Conservation (phyloP, 2,113 vertebrate genomes). For the Ammodramus savannarum region DNA sequence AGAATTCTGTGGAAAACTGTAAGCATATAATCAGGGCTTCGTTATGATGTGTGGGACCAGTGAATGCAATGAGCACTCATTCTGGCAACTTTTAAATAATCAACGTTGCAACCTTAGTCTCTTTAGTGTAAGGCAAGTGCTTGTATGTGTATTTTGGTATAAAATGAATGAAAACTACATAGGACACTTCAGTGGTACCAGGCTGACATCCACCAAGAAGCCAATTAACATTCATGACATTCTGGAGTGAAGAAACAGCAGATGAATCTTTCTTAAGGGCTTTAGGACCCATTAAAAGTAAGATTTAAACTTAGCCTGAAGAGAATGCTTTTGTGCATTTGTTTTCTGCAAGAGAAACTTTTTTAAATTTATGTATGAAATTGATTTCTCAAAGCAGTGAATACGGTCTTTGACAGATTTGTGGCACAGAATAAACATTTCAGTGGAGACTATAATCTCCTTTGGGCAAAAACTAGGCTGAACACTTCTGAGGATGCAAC, state of each 20-base stretch:
- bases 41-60: background rate
- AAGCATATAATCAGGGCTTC: background rate
- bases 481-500: background rate
- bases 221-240: background rate
- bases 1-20: background rate
- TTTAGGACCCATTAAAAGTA: background rate
- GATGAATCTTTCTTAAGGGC: background rate
- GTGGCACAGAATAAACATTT: background rate
- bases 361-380: background rate
- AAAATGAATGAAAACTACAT: background rate
- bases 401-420: background rate
- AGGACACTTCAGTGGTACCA: background rate
- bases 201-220: background rate
- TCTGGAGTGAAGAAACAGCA: background rate
- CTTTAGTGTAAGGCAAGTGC: background rate
- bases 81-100: background rate
- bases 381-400: background rate
- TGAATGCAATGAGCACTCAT: background rate
- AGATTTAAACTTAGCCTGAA: background rate
- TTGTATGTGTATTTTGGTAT: background rate
- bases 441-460: background rate
- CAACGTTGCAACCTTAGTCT: background rate
- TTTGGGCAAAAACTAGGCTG: background rate
- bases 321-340: background rate
- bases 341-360: background rate